Conservation (phyloP, 1,140 invertebrate genomes). For the Hypothenemus hampei region DNA sequence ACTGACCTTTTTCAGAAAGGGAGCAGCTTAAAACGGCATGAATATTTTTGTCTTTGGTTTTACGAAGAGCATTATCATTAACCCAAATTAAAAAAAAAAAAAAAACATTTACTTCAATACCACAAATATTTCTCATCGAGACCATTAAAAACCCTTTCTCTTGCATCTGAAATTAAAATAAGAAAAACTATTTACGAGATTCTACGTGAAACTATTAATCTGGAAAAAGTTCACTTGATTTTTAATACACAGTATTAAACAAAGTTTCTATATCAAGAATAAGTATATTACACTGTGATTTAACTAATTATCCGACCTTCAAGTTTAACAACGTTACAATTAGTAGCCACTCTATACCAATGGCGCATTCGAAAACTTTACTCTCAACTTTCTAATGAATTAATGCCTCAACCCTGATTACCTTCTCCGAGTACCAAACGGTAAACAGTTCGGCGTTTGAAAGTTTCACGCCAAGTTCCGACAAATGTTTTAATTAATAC, state of each 20-base stretch:
- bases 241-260: background rate
- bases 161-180: background rate
- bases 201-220: background rate
- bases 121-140: background rate
- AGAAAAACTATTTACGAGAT: no score
- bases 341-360: background rate
- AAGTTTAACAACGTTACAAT: conserved; percentile 4
- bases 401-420: conserved; percentile 7
- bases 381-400: conserved; percentile 15
- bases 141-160: background rate
- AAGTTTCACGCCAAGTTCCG: conserved; percentile 4
- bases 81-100: background rate
- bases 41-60: background rate
- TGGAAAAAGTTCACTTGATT: background rate
- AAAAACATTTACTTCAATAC: background rate
- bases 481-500: conserved; percentile 13
- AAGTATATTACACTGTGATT: background rate
- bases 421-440: conserved; percentile 2
- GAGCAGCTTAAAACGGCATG: no score
- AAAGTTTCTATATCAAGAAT: no score
- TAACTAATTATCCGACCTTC: conserved; percentile 4
- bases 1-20: background rate
- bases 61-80: background rate
- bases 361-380: conserved; percentile 8
- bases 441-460: conserved; percentile 11